These are phyloP conservation scores for Leptinotarsa haldemani DNA, from an alignment of 2,888 invertebrate species.

Conservation along the genomic window DNA sequence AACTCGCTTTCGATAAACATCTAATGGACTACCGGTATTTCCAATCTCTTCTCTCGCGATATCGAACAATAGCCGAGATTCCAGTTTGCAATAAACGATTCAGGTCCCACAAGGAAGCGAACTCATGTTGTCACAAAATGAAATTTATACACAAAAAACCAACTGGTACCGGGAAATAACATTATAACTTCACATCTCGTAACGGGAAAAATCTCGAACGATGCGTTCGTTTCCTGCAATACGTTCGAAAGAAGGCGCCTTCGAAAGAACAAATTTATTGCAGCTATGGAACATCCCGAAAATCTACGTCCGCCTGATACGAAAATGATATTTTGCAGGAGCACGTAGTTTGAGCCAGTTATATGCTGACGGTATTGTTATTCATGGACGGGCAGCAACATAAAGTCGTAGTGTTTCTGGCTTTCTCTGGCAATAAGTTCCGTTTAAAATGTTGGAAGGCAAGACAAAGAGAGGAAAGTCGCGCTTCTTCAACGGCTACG, in stretches of 20 bases:
- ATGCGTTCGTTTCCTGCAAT: conserved; percentile 26
- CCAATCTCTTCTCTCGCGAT: background rate
- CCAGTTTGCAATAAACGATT: background rate
- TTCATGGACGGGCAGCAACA: conserved; percentile 48
- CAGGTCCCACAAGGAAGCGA: conserved; percentile 16
- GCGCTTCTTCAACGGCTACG: conserved; percentile 27
- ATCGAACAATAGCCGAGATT: conserved; percentile 12
- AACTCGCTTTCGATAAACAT: conserved; percentile 3
- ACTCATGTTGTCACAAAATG: conserved; percentile 29
- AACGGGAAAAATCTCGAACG: conserved; percentile 27
- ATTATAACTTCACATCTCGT: conserved; percentile 39
- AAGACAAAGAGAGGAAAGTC: conserved; percentile 5
- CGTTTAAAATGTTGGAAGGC: conserved; percentile 39
- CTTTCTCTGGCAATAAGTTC: conserved; percentile 44
- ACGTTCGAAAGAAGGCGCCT: conserved; percentile 31
- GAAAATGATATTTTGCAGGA: conserved; percentile 49
- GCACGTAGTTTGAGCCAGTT: conserved; percentile 46
- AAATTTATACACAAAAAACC: conserved; percentile 36
- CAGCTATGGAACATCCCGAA: conserved; percentile 38
- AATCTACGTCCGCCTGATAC: conserved; percentile 36
- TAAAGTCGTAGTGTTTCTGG: conserved; percentile 47
- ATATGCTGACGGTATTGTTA: conserved; percentile 49
- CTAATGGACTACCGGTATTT: conserved; percentile 10
- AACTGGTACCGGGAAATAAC: conserved; percentile 31
- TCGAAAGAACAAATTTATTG: conserved; percentile 39